Percentiles rank a stretch among this genome's conserved stretches.
Conservation (phyloP, 2,113 vertebrate species). For the Chloropsis hardwickii region DNA sequence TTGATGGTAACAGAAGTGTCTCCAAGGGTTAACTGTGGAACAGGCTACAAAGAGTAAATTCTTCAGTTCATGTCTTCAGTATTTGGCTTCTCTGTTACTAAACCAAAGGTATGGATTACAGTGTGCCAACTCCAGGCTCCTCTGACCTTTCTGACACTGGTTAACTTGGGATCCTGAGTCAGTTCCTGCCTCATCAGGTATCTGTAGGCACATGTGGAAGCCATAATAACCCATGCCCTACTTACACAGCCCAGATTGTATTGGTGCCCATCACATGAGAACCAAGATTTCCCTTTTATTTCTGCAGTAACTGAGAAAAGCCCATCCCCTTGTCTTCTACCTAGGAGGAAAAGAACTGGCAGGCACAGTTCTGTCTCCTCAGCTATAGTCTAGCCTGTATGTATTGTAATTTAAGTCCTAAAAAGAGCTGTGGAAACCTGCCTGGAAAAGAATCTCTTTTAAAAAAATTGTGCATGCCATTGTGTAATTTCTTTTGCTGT, state of each 20-base stretch:
- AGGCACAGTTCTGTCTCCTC: not conserved
- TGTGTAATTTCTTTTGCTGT: not conserved
- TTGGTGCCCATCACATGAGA: not conserved
- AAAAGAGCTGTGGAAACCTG: not conserved
- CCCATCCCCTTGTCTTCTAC: not conserved
- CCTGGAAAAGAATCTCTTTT: not conserved
- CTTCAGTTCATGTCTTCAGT: not conserved
- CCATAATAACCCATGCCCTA: not conserved
- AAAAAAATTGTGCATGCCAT: not conserved
- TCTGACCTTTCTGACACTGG: not conserved
- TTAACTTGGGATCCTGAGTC: not conserved
- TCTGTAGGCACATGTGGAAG: not conserved
- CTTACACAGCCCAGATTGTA: not conserved
- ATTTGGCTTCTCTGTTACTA: not conserved
- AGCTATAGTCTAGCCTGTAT: not conserved
- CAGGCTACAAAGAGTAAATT: not conserved
- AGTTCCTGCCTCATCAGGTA: not conserved
- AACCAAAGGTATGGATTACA: not conserved
- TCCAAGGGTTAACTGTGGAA: not conserved
- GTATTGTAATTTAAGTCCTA: not conserved
- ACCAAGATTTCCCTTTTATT: not conserved
- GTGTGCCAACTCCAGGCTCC: not conserved
- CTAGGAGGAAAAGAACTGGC: not conserved
- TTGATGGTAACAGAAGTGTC: not conserved
- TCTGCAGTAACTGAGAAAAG: not conserved